A percentile compares a stretch with the other conserved stretches of the same genome.
These are phyloP conservation scores for Trichogramma evanescens DNA, from an alignment of 2,888 invertebrate species.

Conservation along the genomic window DNA sequence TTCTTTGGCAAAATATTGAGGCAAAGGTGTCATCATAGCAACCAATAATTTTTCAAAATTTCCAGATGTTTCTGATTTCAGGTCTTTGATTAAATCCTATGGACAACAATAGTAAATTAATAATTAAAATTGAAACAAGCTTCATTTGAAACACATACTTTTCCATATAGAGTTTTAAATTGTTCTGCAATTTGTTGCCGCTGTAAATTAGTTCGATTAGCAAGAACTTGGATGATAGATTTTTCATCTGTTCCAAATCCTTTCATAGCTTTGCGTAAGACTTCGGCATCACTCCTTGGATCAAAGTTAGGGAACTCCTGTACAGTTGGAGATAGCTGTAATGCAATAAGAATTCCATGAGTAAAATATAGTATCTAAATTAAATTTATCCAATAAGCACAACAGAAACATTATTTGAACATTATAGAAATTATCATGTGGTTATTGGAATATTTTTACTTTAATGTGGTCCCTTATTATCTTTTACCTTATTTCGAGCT, in stretches of 20 bases:
- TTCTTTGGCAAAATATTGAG: constrained; percentile 54
- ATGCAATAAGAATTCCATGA: constrained; percentile 16
- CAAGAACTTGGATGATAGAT: constrained; percentile 55
- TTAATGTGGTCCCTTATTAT: constrained; percentile 5
- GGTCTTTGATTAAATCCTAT: constrained; percentile 49
- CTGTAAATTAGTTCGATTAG: constrained; percentile 55
- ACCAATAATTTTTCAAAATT: constrained; percentile 54
- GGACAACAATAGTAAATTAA: not conserved
- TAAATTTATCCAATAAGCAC: not conserved
- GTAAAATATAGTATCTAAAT: not conserved
- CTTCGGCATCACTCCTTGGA: constrained; percentile 50
- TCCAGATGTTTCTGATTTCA: constrained; percentile 56
- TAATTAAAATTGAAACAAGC: not conserved
- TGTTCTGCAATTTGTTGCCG: constrained; percentile 54
- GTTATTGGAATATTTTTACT: constrained; percentile 6
- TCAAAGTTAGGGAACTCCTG: constrained; percentile 45
- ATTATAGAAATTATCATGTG: constrained; percentile 6
- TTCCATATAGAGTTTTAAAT: constrained; percentile 61
- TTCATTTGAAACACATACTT: constrained; percentile 43
- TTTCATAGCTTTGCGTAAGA: constrained; percentile 56
- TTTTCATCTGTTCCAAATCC: constrained; percentile 59
- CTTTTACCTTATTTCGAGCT: constrained; percentile 39
- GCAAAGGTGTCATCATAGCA: constrained; percentile 54
- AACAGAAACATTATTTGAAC: not conserved
- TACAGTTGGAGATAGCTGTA: constrained; percentile 48